Percentiles rank a stretch among this genome's conserved stretches.
phyloP scores from a whole-genome alignment of 2,888 invertebrate genomes.

The Esperia sulphurella region DNA sequence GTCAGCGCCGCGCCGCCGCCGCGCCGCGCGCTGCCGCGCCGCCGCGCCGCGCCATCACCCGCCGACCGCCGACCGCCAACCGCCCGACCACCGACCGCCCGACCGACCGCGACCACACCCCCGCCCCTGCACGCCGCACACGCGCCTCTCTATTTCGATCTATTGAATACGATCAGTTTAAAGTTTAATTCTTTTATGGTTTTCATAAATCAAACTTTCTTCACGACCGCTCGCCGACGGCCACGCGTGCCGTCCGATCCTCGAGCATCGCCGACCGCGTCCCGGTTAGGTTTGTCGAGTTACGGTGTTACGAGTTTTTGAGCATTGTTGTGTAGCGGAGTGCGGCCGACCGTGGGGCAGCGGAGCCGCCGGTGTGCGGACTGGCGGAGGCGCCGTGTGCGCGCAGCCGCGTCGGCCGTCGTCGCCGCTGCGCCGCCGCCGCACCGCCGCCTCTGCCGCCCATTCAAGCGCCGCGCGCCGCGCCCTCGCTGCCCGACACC shows the following conservation, averaged over 20 bases:
- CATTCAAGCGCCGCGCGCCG: conserved; percentile 10
- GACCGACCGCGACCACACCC: conserved; percentile 48
- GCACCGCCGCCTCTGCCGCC: conserved; percentile 11
- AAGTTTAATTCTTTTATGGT: conserved; percentile 60
- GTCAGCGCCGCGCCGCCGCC: conserved; percentile 71
- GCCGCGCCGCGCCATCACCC: conserved; percentile 63
- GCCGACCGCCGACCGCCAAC: conserved; percentile 41
- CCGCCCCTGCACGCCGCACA: conserved; percentile 41
- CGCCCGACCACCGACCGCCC: conserved; percentile 35
- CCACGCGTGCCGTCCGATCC: conserved; percentile 65
- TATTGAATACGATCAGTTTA: conserved; percentile 63
- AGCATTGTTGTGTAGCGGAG: conserved; percentile 77
- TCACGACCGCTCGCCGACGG: conserved; percentile 71
- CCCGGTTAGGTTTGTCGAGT: conserved; percentile 59
- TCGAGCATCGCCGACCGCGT: conserved; percentile 66
- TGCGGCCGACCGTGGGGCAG: conserved; percentile 79
- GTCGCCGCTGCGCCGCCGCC: conserved; percentile 33
- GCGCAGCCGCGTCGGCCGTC: conserved; percentile 39
- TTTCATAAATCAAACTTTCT: conserved; percentile 66
- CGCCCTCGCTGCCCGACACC: background rate
- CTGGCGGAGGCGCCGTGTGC: conserved; percentile 58
- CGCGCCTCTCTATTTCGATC: conserved; percentile 59
- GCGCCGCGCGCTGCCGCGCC: conserved; percentile 65
- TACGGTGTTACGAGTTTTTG: conserved; percentile 60
- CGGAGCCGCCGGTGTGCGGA: conserved; percentile 79